phyloP scores from a whole-genome alignment of 23 tunicate species.

The Aplidium turbinatum region DNA sequence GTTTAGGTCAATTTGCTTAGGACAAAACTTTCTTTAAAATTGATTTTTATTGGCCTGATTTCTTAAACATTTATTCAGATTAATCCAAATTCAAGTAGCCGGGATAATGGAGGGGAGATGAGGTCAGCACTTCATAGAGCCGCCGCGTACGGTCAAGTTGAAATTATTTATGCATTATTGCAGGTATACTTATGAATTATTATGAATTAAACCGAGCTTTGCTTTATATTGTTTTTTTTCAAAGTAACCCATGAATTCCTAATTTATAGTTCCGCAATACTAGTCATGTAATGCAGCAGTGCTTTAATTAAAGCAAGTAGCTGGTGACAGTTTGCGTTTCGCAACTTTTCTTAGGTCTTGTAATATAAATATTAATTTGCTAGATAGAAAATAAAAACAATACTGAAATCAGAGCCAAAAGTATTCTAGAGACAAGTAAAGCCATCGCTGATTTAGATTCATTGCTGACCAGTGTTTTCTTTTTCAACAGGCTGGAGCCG shows the following conservation, averaged over 20 bases:
- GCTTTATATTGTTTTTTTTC: not conserved
- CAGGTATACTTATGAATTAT: slow-evolving; percentile 10
- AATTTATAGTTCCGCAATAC: not conserved
- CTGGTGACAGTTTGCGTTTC: too few species aligned
- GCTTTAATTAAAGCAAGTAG: too few species aligned
- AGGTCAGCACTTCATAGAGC: slow-evolving; percentile 64
- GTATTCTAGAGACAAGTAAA: too few species aligned
- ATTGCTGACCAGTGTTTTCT: too few species aligned
- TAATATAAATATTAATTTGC: too few species aligned
- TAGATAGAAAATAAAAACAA: too few species aligned
- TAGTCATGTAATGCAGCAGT: not conserved
- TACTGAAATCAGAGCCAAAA: too few species aligned
- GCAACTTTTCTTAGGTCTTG: too few species aligned
- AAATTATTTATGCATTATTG: slow-evolving; percentile 12
- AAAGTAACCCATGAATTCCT: not conserved
- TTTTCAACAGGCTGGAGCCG: slow-evolving; percentile 53
- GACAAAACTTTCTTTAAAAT: not conserved
- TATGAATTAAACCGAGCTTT: not conserved
- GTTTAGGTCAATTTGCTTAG: not conserved
- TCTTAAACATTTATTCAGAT: slow-evolving; percentile 23
- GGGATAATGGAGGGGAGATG: slow-evolving; percentile 54
- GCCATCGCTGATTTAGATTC: too few species aligned
- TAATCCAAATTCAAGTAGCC: slow-evolving; percentile 44
- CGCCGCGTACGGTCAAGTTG: slow-evolving; percentile 67
- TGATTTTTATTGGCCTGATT: not conserved